Conservation (phyloP, 2,797 vertebrate species). For the Galagoides demidoff region DNA sequence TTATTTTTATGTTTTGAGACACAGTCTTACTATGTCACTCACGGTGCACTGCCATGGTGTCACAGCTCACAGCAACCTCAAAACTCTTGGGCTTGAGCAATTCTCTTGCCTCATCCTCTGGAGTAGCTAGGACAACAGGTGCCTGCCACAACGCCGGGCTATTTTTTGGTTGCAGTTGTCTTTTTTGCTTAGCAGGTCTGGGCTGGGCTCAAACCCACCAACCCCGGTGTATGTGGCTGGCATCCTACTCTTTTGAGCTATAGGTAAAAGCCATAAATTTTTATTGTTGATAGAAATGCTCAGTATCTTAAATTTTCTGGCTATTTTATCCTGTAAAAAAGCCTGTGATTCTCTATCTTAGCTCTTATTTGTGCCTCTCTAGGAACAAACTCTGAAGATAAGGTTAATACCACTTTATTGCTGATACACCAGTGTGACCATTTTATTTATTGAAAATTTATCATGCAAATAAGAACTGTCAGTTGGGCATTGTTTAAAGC, state of each 20-base stretch:
- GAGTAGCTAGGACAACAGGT: too few relatives aligned
- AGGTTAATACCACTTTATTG: neutral
- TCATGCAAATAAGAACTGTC: neutral
- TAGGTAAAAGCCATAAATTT: neutral
- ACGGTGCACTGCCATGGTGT: too few relatives aligned
- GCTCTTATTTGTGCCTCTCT: neutral
- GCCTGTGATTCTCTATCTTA: neutral
- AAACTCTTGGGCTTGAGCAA: too few relatives aligned
- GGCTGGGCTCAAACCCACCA: too few relatives aligned
- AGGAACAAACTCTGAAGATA: constrained; percentile 2
- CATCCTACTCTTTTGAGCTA: too few relatives aligned
- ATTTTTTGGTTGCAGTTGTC: too few relatives aligned
- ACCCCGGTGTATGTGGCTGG: too few relatives aligned
- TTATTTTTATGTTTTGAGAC: neutral
- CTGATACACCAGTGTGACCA: neutral
- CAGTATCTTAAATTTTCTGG: neutral
- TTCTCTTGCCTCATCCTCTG: too few relatives aligned
- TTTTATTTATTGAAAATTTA: neutral
- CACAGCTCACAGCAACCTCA: too few relatives aligned
- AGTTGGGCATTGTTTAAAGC: neutral
- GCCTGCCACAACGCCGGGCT: too few relatives aligned
- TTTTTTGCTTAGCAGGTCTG: too few relatives aligned
- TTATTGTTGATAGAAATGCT: neutral
- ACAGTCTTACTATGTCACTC: too few relatives aligned
- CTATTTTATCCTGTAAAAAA: constrained; percentile 36